A percentile compares a stretch with the other conserved stretches of the same genome.
Evolutionary conservation across 1,140 invertebrate species (phyloP).

Genomic region (honey bee (Apis mellifera)): DNA sequence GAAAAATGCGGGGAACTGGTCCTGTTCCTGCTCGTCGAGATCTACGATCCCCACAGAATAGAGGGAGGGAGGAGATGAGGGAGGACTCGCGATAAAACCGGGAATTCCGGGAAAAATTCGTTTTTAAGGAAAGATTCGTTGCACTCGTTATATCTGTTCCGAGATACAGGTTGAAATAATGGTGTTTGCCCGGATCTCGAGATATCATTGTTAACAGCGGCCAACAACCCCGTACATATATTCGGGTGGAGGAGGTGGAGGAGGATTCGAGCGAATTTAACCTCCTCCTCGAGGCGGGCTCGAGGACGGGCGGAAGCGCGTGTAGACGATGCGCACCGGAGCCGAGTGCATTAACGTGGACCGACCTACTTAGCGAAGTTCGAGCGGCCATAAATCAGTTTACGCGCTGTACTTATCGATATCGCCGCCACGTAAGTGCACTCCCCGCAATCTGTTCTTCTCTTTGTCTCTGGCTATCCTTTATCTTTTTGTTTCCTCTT

Average conservation of each 20-base stretch:
- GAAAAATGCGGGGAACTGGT: constrained; percentile 32
- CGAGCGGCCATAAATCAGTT: constrained; percentile 63
- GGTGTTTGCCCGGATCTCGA: constrained; percentile 65
- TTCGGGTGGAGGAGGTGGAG: neutral
- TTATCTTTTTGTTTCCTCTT: neutral
- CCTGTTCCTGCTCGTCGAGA: constrained; percentile 22
- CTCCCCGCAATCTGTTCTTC: neutral
- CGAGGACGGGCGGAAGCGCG: constrained; percentile 42
- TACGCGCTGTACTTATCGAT: constrained; percentile 64
- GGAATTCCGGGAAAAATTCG: constrained; percentile 56
- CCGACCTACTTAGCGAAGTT: constrained; percentile 65
- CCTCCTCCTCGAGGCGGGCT: constrained; percentile 26
- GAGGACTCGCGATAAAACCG: neutral
- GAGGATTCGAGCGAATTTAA: constrained; percentile 24
- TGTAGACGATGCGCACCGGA: constrained; percentile 30
- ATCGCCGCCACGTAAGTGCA: constrained; percentile 53
- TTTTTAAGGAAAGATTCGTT: constrained; percentile 45
- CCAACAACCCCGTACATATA: constrained; percentile 65
- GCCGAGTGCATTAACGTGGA: constrained; percentile 60
- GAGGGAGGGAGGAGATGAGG: constrained; percentile 31
- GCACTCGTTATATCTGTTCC: constrained; percentile 38
- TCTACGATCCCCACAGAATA: constrained; percentile 62
- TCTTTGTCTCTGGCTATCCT: neutral
- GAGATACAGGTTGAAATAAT: constrained; percentile 66
- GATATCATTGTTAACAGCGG: constrained; percentile 67